Percentiles rank a stretch among this genome's conserved stretches.
phyloP scores from a whole-genome alignment of 2,888 invertebrate species.

The Cyclophora punctaria region DNA sequence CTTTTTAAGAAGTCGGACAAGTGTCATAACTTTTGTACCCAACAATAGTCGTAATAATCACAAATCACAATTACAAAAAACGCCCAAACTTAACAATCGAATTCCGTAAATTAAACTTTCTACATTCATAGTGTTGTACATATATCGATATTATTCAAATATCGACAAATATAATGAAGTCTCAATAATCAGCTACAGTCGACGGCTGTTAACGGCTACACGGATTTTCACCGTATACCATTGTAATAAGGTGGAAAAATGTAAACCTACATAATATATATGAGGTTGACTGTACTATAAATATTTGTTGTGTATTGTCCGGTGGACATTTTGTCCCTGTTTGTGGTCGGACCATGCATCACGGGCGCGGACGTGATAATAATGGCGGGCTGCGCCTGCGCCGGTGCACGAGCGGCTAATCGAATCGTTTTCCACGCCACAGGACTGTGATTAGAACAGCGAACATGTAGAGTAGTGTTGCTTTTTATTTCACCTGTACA shows the following conservation, averaged over 20 bases:
- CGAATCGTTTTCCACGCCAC: conserved; percentile 41
- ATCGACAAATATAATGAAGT: conserved; percentile 16
- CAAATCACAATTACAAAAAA: no score
- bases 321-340: conserved; percentile 14
- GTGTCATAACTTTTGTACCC: no score
- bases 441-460: conserved; percentile 16
- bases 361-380: conserved; percentile 27
- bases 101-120: conserved; percentile 4
- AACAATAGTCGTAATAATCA: no score
- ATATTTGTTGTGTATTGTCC: conserved; percentile 10
- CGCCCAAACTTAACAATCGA: no score
- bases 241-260: no score
- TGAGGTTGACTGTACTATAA: conserved; percentile 7
- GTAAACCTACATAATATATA: no score
- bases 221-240: no score
- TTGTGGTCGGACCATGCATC: conserved; percentile 29
- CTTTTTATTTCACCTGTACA: no score
- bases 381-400: conserved; percentile 19
- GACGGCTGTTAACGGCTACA: no score
- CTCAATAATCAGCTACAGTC: conserved; percentile 7
- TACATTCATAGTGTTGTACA: not conserved
- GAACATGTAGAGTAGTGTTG: not conserved
- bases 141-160: conserved; percentile 13
- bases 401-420: conserved; percentile 29
- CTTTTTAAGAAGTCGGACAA: no score